Conservation (phyloP, 2,113 vertebrate species). For the Rattus norvegicus region DNA sequence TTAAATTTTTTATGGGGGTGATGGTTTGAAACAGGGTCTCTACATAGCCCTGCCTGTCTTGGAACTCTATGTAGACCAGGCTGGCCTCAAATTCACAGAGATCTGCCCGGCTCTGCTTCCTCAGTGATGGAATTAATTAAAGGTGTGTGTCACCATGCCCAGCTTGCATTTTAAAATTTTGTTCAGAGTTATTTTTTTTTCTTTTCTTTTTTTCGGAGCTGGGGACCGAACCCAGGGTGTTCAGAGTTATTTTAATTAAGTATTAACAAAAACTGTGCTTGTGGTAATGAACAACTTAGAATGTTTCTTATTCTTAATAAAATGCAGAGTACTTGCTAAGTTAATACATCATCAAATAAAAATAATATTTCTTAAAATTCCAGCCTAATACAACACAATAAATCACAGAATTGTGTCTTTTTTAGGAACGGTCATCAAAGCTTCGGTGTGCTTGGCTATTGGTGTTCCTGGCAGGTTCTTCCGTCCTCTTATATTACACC, state of each 20-base stretch:
- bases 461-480: constrained; percentile 91
- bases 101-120: background rate
- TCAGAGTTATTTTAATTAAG: constrained; percentile 53
- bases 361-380: constrained; percentile 63
- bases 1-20: background rate
- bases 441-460: constrained; percentile 93
- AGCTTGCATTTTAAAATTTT: constrained; percentile 59
- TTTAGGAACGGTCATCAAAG: constrained; percentile 93
- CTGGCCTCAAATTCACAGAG: background rate
- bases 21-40: background rate
- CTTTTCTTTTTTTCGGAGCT: no score
- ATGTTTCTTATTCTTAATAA: constrained; percentile 63
- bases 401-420: constrained; percentile 65
- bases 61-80: background rate
- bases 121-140: background rate
- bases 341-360: constrained; percentile 46
- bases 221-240: no score
- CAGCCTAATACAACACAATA: constrained; percentile 54
- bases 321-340: constrained; percentile 48
- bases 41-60: background rate
- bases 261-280: constrained; percentile 26
- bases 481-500: constrained; percentile 94
- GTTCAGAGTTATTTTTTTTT: constrained; percentile 53
- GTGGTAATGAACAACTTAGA: constrained; percentile 42
- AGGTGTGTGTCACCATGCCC: no score